phyloP scores from a whole-genome alignment of 1,140 invertebrate species.

The Nixonia krombeini region DNA sequence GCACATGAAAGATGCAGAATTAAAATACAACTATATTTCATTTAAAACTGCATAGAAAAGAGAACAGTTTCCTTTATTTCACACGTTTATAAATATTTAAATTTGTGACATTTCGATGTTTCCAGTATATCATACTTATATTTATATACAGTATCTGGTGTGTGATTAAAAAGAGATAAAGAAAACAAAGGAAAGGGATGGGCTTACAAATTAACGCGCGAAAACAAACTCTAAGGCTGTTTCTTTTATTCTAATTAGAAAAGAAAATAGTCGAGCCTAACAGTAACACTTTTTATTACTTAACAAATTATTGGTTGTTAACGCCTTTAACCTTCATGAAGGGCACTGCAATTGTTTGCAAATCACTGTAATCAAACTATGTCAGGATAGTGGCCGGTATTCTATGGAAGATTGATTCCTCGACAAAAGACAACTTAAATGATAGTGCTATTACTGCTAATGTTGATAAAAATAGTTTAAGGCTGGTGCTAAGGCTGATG shows the following conservation, averaged over 20 bases:
- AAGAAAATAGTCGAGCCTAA: constrained; percentile 46
- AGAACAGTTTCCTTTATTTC: neutral
- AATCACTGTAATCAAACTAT: constrained; percentile 44
- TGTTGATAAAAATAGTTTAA: constrained; percentile 42
- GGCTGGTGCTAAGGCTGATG: constrained; percentile 36
- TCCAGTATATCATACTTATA: no score
- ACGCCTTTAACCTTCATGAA: constrained; percentile 16
- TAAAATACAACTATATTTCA: neutral
- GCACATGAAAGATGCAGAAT: constrained; percentile 1
- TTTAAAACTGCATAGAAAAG: neutral
- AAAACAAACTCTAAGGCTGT: constrained; percentile 26
- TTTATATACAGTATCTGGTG: neutral
- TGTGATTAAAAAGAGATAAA: neutral
- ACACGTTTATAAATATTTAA: neutral
- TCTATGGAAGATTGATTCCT: constrained; percentile 43
- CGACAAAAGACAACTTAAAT: constrained; percentile 36
- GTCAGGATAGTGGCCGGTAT: constrained; percentile 32
- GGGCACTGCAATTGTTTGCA: constrained; percentile 17
- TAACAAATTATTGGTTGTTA: constrained; percentile 30
- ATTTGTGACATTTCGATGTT: no score
- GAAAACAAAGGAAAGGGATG: constrained; percentile 14
- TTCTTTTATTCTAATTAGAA: constrained; percentile 49
- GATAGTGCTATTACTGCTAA: constrained; percentile 36
- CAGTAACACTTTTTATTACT: constrained; percentile 53
- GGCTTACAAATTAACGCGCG: constrained; percentile 18